phyloP scores from a whole-genome alignment of 2,888 invertebrate species.

The Tachina fera region DNA sequence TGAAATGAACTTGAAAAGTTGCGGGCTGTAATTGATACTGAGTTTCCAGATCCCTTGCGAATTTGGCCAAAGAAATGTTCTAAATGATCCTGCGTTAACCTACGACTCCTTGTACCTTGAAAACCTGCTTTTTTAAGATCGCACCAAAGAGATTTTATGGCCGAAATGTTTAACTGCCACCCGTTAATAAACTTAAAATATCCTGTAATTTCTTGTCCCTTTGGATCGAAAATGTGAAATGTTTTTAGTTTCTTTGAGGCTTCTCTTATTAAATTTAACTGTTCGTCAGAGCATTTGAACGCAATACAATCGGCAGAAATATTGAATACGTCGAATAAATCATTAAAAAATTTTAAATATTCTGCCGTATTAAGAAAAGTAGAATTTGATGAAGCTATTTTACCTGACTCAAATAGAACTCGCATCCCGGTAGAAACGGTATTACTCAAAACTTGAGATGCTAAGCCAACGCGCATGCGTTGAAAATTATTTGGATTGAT shows the following conservation, averaged over 20 bases:
- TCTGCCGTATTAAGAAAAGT: slow-evolving; percentile 38
- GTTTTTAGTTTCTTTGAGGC: neutral
- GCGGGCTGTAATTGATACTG: too few relatives aligned
- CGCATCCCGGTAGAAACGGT: neutral
- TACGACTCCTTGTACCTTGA: too few relatives aligned
- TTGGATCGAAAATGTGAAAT: neutral
- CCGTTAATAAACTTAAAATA: neutral
- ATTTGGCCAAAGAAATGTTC: too few relatives aligned
- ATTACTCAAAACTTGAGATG: slow-evolving; percentile 23
- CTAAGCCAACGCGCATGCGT: slow-evolving; percentile 26
- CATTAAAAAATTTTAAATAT: slow-evolving; percentile 46
- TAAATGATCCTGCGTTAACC: too few relatives aligned
- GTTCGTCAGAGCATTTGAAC: slow-evolving; percentile 18
- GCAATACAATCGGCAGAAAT: too few relatives aligned
- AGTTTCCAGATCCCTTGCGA: too few relatives aligned
- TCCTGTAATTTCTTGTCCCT: neutral
- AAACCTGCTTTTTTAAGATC: too few relatives aligned
- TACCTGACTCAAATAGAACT: too few relatives aligned
- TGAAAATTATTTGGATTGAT: slow-evolving; percentile 45
- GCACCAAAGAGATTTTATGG: too few relatives aligned
- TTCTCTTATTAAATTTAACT: slow-evolving; percentile 14
- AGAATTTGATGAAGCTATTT: neutral
- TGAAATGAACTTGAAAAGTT: too few relatives aligned
- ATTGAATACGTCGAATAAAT: slow-evolving; percentile 22
- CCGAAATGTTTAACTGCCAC: too few relatives aligned